phyloP scores from a whole-genome alignment of 2,113 vertebrate species.

The Dunckerocampus dactyliophorus region DNA sequence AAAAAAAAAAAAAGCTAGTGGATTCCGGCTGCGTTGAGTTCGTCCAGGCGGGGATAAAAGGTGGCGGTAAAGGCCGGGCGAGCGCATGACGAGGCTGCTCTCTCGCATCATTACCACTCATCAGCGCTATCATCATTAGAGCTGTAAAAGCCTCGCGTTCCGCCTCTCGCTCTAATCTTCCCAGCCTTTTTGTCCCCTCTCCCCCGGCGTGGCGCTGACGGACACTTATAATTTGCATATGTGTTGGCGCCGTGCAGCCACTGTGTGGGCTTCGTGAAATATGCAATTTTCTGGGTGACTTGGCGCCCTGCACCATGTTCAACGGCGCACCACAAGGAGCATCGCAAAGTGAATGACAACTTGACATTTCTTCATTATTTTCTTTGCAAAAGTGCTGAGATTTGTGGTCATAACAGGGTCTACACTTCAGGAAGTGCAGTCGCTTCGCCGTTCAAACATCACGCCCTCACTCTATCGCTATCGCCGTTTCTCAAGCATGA shows the following conservation, averaged over 20 bases:
- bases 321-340: conserved; percentile 10
- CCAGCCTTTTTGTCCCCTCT: conserved; percentile 10
- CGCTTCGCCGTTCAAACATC: no score
- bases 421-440: not conserved
- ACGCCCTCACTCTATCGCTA: no score
- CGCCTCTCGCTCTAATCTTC: conserved; percentile 7
- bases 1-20: conserved; percentile 29
- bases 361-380: conserved; percentile 19
- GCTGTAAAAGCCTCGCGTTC: conserved; percentile 16
- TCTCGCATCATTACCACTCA: conserved; percentile 42
- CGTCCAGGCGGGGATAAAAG: conserved; percentile 13
- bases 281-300: conserved; percentile 57
- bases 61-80: conserved; percentile 10
- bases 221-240: conserved; percentile 39
- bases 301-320: conserved; percentile 26
- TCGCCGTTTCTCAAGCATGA: not conserved
- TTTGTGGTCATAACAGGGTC: conserved; percentile 12
- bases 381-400: conserved; percentile 16
- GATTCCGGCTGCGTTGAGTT: conserved; percentile 30
- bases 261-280: conserved; percentile 34
- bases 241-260: conserved; percentile 16
- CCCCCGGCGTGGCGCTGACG: conserved; percentile 9
- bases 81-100: conserved; percentile 17
- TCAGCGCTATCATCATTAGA: conserved; percentile 27
- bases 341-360: conserved; percentile 16